Evolutionary conservation across 2,888 invertebrate species (phyloP).

Genomic region (Hofmannophila pseudospretella): DNA sequence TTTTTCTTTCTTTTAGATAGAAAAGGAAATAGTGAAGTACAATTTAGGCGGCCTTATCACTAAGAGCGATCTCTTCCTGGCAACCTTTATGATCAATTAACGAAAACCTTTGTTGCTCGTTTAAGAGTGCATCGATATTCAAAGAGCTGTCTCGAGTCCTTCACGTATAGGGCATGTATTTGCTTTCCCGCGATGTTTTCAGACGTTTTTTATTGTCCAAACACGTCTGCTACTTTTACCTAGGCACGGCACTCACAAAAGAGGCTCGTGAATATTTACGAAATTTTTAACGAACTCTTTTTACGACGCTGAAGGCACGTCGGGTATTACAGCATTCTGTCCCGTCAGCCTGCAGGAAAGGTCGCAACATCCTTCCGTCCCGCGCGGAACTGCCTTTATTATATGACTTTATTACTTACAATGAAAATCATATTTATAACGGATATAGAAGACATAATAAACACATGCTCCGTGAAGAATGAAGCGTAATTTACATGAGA

Average conservation of each 20-base stretch:
- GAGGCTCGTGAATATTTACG: constrained; percentile 11
- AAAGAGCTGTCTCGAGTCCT: too few species aligned
- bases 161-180: too few species aligned
- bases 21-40: too few species aligned
- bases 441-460: constrained; percentile 57
- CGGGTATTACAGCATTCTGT: constrained; percentile 26
- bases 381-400: constrained; percentile 45
- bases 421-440: constrained; percentile 70
- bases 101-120: too few species aligned
- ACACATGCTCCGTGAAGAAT: constrained; percentile 56
- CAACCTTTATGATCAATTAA: too few species aligned
- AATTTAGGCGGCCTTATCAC: too few species aligned
- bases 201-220: not conserved
- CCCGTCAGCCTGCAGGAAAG: constrained; percentile 47
- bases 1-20: too few species aligned
- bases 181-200: too few species aligned
- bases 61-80: too few species aligned
- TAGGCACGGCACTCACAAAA: constrained; percentile 4
- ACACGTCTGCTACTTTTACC: not conserved
- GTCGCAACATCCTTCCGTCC: constrained; percentile 60
- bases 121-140: too few species aligned
- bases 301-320: constrained; percentile 14
- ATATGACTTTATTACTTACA: constrained; percentile 65
- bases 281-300: constrained; percentile 20
- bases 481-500: constrained; percentile 34